Evolutionary conservation across 2,113 vertebrate species (phyloP), one percentile per base, ranked within the genome.

Genomic region (Corythaeola cristata): DNA sequence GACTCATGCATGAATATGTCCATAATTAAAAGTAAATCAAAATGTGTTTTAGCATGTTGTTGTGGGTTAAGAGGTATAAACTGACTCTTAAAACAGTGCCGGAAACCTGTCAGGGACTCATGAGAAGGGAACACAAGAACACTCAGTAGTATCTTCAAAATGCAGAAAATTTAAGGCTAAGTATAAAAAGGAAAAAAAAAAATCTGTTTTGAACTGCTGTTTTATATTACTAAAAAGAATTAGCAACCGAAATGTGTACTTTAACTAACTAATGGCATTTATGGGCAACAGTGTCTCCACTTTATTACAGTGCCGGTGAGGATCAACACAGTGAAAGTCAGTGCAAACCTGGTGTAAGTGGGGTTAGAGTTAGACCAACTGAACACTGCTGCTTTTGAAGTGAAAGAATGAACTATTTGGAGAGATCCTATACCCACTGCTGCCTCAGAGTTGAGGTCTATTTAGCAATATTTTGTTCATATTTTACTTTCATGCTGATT

Each of bases 401-500:
- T 15, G 47, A 55, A 67, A 19, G 27, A 22, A 6, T 53, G 17
- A 78, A 53, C 49, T 79, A 12, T 59, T 60, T 52, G 73, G 56
- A 85, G 49, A 14, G 50, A 32, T 72, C 16, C 26, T 30, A 0
- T 49, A 58, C 53, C 58, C 22, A 15, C 67, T 56, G 35, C 37
- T 74, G 67, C 47, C 72, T 59, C 63, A 24, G 53, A 64, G 73
- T 32, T 44, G 44, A 75, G 67, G 71, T 52, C 64, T 69, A 2
- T 16, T 93, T 75, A 45, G 35, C 47, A 62, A 8, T 64, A 30
- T 44, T 87, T 66, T 60, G 49, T 59, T 91, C 4, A 0, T 30
- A 3, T 94, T 96, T 91, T 80, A 37, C 63, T 69, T 92, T 52
- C 86, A 37, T 85, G 33, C 80, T 91, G 88, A 60, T 91, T 67